Base-by-base conservation (phyloP, 2,113 vertebrate species). In the Ptyas mucosa region DNA sequence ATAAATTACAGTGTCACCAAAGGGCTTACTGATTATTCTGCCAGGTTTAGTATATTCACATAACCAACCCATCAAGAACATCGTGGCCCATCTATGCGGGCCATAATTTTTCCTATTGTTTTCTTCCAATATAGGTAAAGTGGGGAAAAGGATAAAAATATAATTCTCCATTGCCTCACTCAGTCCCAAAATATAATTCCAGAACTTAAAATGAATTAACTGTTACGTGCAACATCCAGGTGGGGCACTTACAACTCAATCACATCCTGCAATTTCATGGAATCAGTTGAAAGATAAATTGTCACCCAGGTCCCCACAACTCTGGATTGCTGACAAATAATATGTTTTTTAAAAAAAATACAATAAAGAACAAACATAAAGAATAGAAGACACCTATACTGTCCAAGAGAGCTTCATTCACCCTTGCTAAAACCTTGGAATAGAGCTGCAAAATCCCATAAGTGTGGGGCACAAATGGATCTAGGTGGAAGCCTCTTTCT, bases 11-110 rank as follows among this genome's bases (percentile, higher is more conserved):
- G 69, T 75, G 49, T 90, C 75, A 26, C 55, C 14, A 55, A 64
- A 21, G 55, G 51, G 11, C 10, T 34, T 69, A 92, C 89, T n/a
- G 39, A n/a, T 46, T 18, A 43, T 21, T 81, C 12, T 8, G 9
- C 87, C 87, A 91, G 34, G 43, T 29, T 92, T 88, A 87, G 58
- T 81, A 87, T 24, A 57, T 87, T 69, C 91, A 51, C 39, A 94
- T 54, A 89, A 3, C 23, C 57, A 24, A 69, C 15, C 57, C 39
- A 9, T 24, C 7, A 21, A 92, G 6, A 69, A 26, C 69, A 57
- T 18, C 49, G 52, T 6, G 49, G 49, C 14, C 12, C 43, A 89
- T 81, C 51, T 90, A 20, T 39, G 93, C 34, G 21, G 46, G 64
- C 23, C 29, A 5, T 51, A n/a, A 58, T n/a, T 46, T 39, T 92